A percentile compares a stretch with the other conserved stretches of the same genome.
Conservation (phyloP, 2,888 invertebrate genomes). For the Cordilura impudica region DNA sequence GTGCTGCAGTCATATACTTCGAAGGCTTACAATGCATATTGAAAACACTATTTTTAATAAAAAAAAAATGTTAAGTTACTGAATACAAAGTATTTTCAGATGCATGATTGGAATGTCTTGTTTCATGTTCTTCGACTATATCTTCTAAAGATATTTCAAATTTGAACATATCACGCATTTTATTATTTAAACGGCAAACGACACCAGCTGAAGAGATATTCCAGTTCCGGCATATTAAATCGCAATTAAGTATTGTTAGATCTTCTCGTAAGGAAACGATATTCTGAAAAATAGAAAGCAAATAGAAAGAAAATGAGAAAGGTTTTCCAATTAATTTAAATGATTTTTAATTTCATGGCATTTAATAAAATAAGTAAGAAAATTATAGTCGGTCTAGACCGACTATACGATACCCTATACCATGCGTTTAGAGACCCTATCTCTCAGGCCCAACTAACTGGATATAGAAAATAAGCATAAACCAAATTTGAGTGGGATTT, state of each 20-base stretch:
- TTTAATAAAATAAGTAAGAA: conserved; percentile 75
- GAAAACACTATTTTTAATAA: neutral
- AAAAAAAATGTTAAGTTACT: conserved; percentile 20
- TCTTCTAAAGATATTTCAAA: conserved; percentile 69
- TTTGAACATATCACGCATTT: conserved; percentile 70
- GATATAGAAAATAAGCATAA: too few relatives aligned
- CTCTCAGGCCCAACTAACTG: too few relatives aligned
- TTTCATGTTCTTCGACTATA: conserved; percentile 76
- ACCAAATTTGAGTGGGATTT: too few relatives aligned
- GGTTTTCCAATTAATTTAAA: too few relatives aligned
- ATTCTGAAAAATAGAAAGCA: conserved; percentile 76
- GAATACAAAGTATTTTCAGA: conserved; percentile 67
- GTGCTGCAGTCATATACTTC: neutral
- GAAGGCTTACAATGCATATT: neutral
- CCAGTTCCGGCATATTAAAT: conserved; percentile 79
- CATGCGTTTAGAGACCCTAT: too few relatives aligned
- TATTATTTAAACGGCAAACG: conserved; percentile 70
- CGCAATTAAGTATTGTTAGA: conserved; percentile 78
- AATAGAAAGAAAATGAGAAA: neutral
- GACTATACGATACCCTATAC: too few relatives aligned
- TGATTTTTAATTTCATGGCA: conserved; percentile 82
- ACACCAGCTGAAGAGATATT: conserved; percentile 74
- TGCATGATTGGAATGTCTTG: conserved; percentile 64
- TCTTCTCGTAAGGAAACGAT: conserved; percentile 80
- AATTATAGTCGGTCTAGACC: too few relatives aligned